phyloP scores from a whole-genome alignment of 2,797 vertebrate genomes.

The Rhinoraja longicauda region DNA sequence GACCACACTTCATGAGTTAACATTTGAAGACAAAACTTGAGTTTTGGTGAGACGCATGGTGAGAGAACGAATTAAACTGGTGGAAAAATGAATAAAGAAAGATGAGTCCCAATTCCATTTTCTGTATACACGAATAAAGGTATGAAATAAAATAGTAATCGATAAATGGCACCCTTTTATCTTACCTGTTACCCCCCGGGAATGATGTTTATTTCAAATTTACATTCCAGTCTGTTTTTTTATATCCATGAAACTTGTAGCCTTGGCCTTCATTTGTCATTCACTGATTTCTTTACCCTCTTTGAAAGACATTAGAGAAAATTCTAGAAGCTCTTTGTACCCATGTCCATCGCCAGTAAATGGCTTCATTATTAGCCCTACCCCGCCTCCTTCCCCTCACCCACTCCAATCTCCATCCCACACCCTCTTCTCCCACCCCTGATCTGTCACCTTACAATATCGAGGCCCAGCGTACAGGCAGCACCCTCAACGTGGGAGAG shows the following conservation, averaged over 20 bases:
- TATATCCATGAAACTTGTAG: background rate
- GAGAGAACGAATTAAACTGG: no score
- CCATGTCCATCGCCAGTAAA: background rate
- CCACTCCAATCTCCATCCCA: background rate
- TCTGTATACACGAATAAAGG: no score
- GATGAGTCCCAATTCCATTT: no score
- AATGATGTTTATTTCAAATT: background rate
- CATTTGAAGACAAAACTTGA: no score
- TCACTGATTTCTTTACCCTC: background rate
- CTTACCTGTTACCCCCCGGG: background rate
- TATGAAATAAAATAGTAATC: background rate
- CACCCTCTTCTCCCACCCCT: background rate
- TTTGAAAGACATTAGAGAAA: background rate
- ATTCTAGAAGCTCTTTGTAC: background rate
- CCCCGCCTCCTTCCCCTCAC: background rate
- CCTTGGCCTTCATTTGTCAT: background rate
- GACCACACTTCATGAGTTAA: no score
- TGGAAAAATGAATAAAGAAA: no score
- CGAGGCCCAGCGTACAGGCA: background rate
- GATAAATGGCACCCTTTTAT: background rate
- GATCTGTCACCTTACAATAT: background rate
- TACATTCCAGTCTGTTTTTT: background rate
- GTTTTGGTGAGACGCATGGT: no score
- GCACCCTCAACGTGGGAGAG: background rate
- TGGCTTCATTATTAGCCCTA: no score